Evolutionary conservation across 2,797 vertebrate genomes (phyloP).

Genomic region (Lycodopsis pacificus): DNA sequence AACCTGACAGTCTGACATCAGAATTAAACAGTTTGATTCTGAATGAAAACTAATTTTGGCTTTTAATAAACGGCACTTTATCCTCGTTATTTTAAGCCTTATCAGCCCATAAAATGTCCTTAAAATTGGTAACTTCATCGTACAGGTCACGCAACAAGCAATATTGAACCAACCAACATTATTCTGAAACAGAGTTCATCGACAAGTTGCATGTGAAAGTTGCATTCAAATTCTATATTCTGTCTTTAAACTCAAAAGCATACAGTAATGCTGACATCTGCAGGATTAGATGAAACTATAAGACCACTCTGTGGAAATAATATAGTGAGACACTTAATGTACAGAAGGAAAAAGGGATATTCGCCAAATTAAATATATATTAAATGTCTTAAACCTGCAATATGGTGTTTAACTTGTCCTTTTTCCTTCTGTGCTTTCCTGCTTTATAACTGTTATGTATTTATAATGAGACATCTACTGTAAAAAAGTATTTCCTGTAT

Average conservation of each 20-base stretch:
- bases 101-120: neutral
- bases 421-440: neutral
- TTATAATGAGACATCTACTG: neutral
- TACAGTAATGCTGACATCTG: neutral
- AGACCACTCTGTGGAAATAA: neutral
- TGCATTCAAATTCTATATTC: neutral
- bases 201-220: too few relatives aligned
- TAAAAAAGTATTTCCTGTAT: neutral
- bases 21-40: constrained; percentile 3
- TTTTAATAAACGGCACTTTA: neutral
- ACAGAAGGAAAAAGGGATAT: neutral
- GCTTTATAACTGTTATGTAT: neutral
- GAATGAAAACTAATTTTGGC: neutral
- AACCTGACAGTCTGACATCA: constrained; percentile 22
- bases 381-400: neutral
- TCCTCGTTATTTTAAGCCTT: neutral
- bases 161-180: too few relatives aligned
- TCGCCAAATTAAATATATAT: neutral
- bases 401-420: neutral
- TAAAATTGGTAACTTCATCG: neutral
- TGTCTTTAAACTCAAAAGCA: neutral
- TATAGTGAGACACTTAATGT: neutral
- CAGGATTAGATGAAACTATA: neutral
- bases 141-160: neutral
- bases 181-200: too few relatives aligned